Conservation (phyloP, 2,797 vertebrate genomes). For the Pristis pectinata region DNA sequence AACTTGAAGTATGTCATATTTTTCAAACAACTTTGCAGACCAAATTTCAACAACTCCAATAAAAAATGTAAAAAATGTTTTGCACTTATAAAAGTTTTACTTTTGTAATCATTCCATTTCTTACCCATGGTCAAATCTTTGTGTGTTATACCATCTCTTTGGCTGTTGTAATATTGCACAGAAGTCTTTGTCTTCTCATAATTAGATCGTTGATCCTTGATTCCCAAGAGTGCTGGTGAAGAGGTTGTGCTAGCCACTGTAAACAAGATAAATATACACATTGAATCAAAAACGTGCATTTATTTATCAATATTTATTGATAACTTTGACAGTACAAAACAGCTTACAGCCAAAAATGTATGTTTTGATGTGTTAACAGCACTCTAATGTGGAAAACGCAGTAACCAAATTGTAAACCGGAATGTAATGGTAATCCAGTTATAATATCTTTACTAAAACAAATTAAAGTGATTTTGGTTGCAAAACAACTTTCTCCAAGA, state of each 20-base stretch:
- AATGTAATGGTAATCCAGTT: background rate
- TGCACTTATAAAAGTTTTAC: background rate
- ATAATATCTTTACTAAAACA: background rate
- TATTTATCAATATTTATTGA: background rate
- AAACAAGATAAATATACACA: conserved; percentile 36
- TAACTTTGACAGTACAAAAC: background rate
- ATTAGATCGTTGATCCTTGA: conserved; percentile 82
- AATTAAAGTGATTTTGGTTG: background rate
- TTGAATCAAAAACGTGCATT: background rate
- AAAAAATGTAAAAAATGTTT: background rate
- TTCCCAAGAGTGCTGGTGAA: conserved; percentile 85
- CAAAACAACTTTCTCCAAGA: background rate
- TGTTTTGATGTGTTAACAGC: background rate
- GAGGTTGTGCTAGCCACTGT: conserved; percentile 89
- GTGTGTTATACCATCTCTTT: conserved; percentile 75
- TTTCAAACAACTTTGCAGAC: background rate
- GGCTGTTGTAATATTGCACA: conserved; percentile 95
- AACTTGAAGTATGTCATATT: background rate
- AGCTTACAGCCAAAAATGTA: background rate
- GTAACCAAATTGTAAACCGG: background rate
- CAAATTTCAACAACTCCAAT: background rate
- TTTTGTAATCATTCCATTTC: conserved; percentile 41
- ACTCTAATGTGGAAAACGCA: background rate
- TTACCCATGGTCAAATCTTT: conserved; percentile 89
- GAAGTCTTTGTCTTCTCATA: conserved; percentile 82